Evolutionary conservation across 2,797 vertebrate genomes (phyloP).

Genomic region (Phoxinus dragarum): DNA sequence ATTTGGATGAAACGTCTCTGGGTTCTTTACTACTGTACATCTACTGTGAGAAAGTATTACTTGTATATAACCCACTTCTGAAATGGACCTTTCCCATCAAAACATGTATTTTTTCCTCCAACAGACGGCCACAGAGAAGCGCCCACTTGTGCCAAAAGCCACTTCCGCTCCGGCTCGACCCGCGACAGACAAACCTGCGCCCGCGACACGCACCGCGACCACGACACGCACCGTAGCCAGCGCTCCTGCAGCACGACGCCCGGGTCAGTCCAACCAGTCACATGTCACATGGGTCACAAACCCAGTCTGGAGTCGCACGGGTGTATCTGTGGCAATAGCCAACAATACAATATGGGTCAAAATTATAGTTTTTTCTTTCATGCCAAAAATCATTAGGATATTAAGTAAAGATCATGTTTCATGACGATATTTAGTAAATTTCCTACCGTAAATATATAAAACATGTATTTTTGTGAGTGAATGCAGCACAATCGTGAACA

Average conservation of each 20-base stretch:
- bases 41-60: not conserved
- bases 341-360: no score
- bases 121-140: conserved; percentile 79
- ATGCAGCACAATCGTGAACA: no score
- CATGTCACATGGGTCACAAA: no score
- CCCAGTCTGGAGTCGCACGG: no score
- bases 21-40: not conserved
- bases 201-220: conserved; percentile 61
- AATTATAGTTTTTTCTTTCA: no score
- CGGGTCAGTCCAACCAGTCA: conserved; percentile 70
- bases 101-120: conserved; percentile 15
- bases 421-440: no score
- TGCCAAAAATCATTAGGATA: no score
- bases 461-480: no score
- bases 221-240: conserved; percentile 59
- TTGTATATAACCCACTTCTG: no score
- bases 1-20: not conserved
- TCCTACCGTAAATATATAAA: no score
- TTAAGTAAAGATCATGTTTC: no score
- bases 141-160: conserved; percentile 79
- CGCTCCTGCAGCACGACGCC: conserved; percentile 75
- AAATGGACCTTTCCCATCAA: not conserved
- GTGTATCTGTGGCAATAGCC: no score
- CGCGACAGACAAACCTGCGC: conserved; percentile 61
- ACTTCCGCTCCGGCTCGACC: conserved; percentile 65